Conservation (phyloP, 2,888 invertebrate genomes). For the Folsomia candida region DNA sequence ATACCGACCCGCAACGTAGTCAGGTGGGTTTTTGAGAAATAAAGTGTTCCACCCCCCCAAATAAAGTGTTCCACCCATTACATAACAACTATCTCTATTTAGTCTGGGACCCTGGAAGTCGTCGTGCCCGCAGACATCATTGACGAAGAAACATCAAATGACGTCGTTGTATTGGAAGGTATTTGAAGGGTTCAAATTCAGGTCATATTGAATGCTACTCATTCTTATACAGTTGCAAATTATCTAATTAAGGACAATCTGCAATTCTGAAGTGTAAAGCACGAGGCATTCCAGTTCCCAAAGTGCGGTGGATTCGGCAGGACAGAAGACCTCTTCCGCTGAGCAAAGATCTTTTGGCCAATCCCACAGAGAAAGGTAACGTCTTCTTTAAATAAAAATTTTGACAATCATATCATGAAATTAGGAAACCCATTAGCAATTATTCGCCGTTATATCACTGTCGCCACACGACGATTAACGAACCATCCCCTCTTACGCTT, state of each 20-base stretch:
- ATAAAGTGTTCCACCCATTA: no score
- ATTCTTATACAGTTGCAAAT: no score
- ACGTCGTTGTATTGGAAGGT: constrained; percentile 53
- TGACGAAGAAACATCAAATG: constrained; percentile 52
- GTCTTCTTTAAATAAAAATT: background rate
- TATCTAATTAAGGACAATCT: no score
- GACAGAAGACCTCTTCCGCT: constrained; percentile 50
- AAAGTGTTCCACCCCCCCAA: no score
- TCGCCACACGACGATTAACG: background rate
- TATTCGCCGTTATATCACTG: background rate
- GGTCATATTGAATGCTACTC: no score
- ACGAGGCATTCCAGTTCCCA: constrained; percentile 52
- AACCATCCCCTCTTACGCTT: background rate
- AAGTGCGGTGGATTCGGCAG: constrained; percentile 53
- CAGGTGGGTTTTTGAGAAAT: no score
- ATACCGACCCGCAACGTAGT: constrained; percentile 85
- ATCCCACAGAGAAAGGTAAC: constrained; percentile 44
- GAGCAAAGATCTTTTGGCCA: constrained; percentile 44
- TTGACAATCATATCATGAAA: background rate
- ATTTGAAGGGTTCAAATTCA: no score
- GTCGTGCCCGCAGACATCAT: constrained; percentile 52
- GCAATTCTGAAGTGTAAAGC: no score
- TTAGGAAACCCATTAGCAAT: background rate
- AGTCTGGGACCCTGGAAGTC: constrained; percentile 53
- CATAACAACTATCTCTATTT: constrained; percentile 15